phyloP scores from a whole-genome alignment of 1,140 invertebrate genomes.

The Potamilus streckersoni region DNA sequence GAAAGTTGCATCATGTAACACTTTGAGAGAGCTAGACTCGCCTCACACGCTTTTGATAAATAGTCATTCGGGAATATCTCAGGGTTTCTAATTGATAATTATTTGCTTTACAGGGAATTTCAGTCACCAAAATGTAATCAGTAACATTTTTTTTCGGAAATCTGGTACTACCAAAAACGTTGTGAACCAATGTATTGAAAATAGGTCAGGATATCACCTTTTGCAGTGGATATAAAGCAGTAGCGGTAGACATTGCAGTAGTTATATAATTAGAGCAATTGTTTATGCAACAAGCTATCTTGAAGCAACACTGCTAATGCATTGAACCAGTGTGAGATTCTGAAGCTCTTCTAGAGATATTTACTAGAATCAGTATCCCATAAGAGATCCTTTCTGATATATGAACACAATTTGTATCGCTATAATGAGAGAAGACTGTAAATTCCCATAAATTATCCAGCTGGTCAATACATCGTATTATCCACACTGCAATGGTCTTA shows the following conservation, averaged over 20 bases:
- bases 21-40: not conserved
- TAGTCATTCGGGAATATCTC: not conserved
- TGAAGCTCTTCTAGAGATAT: slow-evolving; percentile 49
- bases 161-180: slow-evolving; percentile 7
- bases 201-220: slow-evolving; percentile 2
- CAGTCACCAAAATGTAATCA: not conserved
- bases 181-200: slow-evolving; percentile 1
- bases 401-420: slow-evolving; percentile 37
- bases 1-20: not conserved
- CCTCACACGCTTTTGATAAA: not conserved
- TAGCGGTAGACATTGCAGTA: slow-evolving; percentile 29
- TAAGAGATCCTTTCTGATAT: slow-evolving; percentile 38
- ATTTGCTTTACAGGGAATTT: slow-evolving; percentile 17
- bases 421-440: slow-evolving; percentile 34
- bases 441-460: slow-evolving; percentile 30
- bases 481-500: slow-evolving; percentile 23
- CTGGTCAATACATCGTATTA: slow-evolving; percentile 26
- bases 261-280: slow-evolving; percentile 28
- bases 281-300: slow-evolving; percentile 44
- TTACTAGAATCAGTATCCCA: slow-evolving; percentile 65
- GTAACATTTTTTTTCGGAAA: not conserved
- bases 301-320: slow-evolving; percentile 33
- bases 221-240: slow-evolving; percentile 6
- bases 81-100: not conserved
- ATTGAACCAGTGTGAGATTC: slow-evolving; percentile 35